phyloP scores from a whole-genome alignment of 2,113 vertebrate species.

The Uropsilus gracilis region DNA sequence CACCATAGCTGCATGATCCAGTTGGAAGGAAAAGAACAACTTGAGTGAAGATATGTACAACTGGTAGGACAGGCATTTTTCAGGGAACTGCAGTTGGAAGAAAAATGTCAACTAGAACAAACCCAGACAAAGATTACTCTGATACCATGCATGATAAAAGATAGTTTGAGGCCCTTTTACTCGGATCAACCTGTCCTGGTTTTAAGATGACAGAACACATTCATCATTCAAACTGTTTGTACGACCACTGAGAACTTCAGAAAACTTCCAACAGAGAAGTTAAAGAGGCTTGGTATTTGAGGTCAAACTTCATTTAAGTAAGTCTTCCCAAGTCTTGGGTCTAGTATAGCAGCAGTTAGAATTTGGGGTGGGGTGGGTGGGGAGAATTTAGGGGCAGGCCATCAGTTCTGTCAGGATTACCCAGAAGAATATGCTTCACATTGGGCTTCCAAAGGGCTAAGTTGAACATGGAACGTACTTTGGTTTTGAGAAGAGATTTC shows the following conservation, averaged over 20 bases:
- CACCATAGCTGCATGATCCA: conserved; percentile 68
- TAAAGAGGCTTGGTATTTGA: neutral
- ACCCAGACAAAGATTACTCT: neutral
- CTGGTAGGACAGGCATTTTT: conserved; percentile 76
- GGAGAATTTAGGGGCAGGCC: neutral
- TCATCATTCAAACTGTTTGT: neutral
- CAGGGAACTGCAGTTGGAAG: conserved; percentile 67
- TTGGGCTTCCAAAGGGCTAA: neutral
- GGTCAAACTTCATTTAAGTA: neutral
- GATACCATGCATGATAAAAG: neutral
- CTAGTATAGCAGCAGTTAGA: neutral
- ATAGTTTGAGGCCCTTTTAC: neutral
- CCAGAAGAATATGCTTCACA: neutral
- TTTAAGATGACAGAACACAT: neutral
- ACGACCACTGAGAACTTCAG: neutral
- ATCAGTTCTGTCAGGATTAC: neutral
- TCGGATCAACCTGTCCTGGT: neutral
- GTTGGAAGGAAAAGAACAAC: conserved; percentile 77
- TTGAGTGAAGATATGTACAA: conserved; percentile 75
- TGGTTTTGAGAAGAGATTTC: conserved; percentile 73
- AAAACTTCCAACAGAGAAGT: neutral
- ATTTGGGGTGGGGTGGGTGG: too few relatives aligned
- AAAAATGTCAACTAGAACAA: neutral
- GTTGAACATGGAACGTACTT: conserved; percentile 67
- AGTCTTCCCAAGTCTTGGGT: neutral